phyloP scores from a whole-genome alignment of 1,140 invertebrate species.

The Leptoteleia sp. region DNA sequence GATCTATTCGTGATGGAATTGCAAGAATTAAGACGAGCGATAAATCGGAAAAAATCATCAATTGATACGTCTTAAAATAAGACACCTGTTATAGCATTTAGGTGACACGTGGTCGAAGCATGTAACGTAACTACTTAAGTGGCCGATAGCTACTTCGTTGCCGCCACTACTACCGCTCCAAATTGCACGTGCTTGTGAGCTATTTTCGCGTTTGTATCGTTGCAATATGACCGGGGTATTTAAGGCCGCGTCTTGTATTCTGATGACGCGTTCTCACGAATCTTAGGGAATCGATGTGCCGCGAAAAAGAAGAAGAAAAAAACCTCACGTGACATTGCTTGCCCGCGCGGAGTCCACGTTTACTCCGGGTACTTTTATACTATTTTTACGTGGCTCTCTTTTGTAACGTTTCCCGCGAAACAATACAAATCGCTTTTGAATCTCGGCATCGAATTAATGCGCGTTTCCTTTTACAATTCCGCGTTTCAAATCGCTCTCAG shows the following conservation, averaged over 20 bases:
- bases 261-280: conserved; percentile 44
- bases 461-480: background rate
- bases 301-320: conserved; percentile 16
- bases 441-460: background rate
- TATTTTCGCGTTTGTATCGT: conserved; percentile 60
- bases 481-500: too few relatives aligned
- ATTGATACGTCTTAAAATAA: conserved; percentile 35
- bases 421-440: conserved; percentile 43
- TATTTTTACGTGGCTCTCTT: conserved; percentile 38
- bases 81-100: conserved; percentile 47
- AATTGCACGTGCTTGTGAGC: conserved; percentile 59
- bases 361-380: conserved; percentile 41
- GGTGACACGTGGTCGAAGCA: conserved; percentile 49
- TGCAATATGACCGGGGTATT: conserved; percentile 65
- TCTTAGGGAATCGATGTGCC: conserved; percentile 49
- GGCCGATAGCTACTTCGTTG: conserved; percentile 48
- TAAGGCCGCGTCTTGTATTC: conserved; percentile 59
- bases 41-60: background rate
- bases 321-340: too few relatives aligned
- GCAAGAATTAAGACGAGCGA: background rate
- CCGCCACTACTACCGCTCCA: conserved; percentile 35
- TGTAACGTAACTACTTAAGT: conserved; percentile 54
- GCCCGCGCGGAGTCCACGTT: conserved; percentile 40
- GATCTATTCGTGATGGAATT: background rate
- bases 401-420: conserved; percentile 36